These are phyloP conservation scores for Amblyteles armatorius DNA, from an alignment of 2,888 invertebrate genomes.

Conservation along the genomic window DNA sequence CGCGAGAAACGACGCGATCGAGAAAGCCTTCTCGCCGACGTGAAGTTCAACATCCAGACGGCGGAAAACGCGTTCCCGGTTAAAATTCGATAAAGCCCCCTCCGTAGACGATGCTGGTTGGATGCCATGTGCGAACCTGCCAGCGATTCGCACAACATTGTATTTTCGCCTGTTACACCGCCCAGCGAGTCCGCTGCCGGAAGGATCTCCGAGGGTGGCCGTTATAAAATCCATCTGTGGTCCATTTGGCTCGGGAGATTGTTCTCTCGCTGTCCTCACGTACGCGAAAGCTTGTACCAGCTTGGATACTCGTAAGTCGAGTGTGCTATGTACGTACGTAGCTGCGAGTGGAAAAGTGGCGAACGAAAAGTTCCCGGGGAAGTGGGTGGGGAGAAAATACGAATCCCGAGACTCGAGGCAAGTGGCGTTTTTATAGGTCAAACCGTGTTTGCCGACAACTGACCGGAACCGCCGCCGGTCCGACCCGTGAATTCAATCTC, in stretches of 20 bases:
- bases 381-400: no score
- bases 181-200: background rate
- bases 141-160: conserved; percentile 60
- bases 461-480: conserved; percentile 2
- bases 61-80: conserved; percentile 62
- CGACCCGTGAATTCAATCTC: conserved; percentile 3
- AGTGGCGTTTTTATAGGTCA: conserved; percentile 12
- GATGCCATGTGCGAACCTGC: conserved; percentile 29
- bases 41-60: conserved; percentile 22
- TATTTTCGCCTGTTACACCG: conserved; percentile 41
- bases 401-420: background rate
- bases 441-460: background rate
- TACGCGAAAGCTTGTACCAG: conserved; percentile 18
- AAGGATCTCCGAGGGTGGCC: conserved; percentile 44
- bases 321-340: background rate
- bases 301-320: conserved; percentile 22
- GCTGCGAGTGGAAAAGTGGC: background rate
- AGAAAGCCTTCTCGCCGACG: conserved; percentile 6
- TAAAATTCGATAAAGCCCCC: conserved; percentile 66
- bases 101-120: background rate
- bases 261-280: conserved; percentile 27
- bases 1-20: background rate
- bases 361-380: conserved; percentile 6
- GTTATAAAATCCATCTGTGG: conserved; percentile 65
- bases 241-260: conserved; percentile 45